Evolutionary conservation across 1,140 invertebrate species (phyloP), one percentile per base, ranked within the genome.

Genomic region (Drosophila willistoni): DNA sequence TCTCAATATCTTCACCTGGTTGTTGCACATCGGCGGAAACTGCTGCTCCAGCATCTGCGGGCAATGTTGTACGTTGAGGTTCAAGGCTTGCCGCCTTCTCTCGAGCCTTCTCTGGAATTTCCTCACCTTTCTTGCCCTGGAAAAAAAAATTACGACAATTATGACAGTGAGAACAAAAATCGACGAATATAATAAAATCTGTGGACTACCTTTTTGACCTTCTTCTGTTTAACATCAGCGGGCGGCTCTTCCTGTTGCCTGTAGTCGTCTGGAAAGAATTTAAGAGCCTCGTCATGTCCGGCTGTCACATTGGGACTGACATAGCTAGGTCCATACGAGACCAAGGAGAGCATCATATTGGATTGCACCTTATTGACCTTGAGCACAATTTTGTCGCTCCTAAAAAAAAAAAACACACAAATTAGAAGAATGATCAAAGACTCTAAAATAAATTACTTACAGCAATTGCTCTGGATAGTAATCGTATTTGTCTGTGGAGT

Each of bases 241-340:
- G 47, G 59, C 0, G 74, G 60, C 13, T 86, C 79, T 22, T 78
- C 75, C 1, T 79, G 74, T 1, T 56, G 68, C 25, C 90, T 93
- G 80, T 95, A 95, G 6, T 93, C 93, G 25, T 93, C 93, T 13
- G 94, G 94, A 76, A 95, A 95, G 93, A 95, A 94, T 60, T 93
- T 89, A 6, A 90, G 86, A 63, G 94, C 94, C 73, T 95, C 94
- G 22, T 93, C 85, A 14, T 91, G 92, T 0, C 95, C 95, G 10
- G 92, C 77, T 7, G 93, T 93, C 0, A 93, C 89, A 80, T 95
- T 94, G 17, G 92, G 90, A 80, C 94, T 95, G 3, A 94, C 93
- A 82, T 94, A 94, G 7, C 94, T 93, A n/a, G 94, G 94, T 3
- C 94, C 94, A 25, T 94, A 90, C 22, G 92, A 84, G 3, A 92